Conservation (phyloP, 1,140 invertebrate genomes). For the Branchinecta lynchi region DNA sequence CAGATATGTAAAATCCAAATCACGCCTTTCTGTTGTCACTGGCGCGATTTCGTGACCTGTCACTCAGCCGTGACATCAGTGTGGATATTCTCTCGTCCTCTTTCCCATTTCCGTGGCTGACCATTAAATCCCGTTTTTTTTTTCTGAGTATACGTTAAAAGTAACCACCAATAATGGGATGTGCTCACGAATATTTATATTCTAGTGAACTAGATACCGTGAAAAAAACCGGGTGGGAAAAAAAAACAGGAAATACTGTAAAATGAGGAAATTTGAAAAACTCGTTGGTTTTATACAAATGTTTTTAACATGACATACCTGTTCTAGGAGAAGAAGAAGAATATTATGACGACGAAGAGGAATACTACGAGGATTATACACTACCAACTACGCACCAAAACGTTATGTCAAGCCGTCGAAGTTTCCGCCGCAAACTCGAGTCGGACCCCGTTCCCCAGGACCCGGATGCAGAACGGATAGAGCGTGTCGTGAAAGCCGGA, state of each 20-base stretch:
- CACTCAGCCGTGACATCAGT: no score
- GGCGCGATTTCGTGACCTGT: no score
- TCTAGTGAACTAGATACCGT: not conserved
- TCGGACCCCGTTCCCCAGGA: constrained; percentile 26
- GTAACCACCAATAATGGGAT: no score
- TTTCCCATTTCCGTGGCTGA: no score
- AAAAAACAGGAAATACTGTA: not conserved
- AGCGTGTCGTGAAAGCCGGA: constrained; percentile 27
- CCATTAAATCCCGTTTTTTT: no score
- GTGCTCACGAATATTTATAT: no score
- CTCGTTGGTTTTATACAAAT: constrained; percentile 18
- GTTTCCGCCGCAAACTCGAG: constrained; percentile 29
- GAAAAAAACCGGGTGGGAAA: not conserved
- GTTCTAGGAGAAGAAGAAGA: constrained; percentile 10
- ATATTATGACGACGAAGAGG: constrained; percentile 24
- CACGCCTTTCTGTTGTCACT: no score
- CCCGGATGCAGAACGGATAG: constrained; percentile 28
- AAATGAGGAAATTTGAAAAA: constrained; percentile 18
- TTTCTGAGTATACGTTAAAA: no score
- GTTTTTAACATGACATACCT: not conserved
- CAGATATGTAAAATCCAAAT: no score
- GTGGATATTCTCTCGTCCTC: no score
- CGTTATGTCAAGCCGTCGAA: constrained; percentile 29
- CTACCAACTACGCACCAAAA: constrained; percentile 29
- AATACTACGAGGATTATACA: constrained; percentile 31